A percentile compares a stretch with the other conserved stretches of the same genome.
Conservation (phyloP, 1,140 invertebrate species). For the Monochamus saltuarius region DNA sequence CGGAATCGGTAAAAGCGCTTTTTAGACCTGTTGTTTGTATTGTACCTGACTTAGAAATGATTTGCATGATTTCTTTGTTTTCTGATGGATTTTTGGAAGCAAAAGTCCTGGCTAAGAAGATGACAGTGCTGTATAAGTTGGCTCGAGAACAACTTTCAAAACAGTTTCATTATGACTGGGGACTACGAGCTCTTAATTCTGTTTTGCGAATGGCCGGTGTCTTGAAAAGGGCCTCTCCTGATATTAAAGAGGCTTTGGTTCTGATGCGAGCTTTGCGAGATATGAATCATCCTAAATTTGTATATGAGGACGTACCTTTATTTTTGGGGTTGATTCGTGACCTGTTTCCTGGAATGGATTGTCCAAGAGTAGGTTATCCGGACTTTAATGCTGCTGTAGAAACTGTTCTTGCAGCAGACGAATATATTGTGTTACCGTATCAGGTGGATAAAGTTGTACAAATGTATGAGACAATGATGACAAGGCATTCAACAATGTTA, state of each 20-base stretch:
- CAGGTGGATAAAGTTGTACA: slow-evolving; percentile 78
- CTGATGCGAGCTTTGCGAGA: slow-evolving; percentile 86
- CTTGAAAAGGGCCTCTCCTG: slow-evolving; percentile 71
- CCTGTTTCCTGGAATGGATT: slow-evolving; percentile 86
- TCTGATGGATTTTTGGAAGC: slow-evolving; percentile 87
- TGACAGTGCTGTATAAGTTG: slow-evolving; percentile 85
- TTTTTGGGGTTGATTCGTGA: slow-evolving; percentile 87
- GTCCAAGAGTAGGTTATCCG: slow-evolving; percentile 79
- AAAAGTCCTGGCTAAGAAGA: slow-evolving; percentile 87
- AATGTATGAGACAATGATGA: slow-evolving; percentile 92
- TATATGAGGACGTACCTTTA: slow-evolving; percentile 85
- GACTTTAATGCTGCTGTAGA: slow-evolving; percentile 81
- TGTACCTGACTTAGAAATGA: slow-evolving; percentile 84
- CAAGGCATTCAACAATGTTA: slow-evolving; percentile 86
- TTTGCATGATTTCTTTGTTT: slow-evolving; percentile 88
- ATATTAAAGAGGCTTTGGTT: slow-evolving; percentile 80
- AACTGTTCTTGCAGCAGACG: slow-evolving; percentile 62
- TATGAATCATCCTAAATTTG: slow-evolving; percentile 91
- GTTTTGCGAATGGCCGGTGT: slow-evolving; percentile 88
- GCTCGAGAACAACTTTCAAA: slow-evolving; percentile 85
- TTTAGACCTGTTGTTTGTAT: slow-evolving; percentile 90
- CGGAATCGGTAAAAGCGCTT: slow-evolving; percentile 86
- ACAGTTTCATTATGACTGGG: slow-evolving; percentile 93
- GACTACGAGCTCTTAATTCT: slow-evolving; percentile 83
- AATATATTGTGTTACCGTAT: slow-evolving; percentile 71